A percentile compares a stretch with the other conserved stretches of the same genome.
phyloP scores from a whole-genome alignment of 2,888 invertebrate genomes.

The Scelioninae gen. 1 region DNA sequence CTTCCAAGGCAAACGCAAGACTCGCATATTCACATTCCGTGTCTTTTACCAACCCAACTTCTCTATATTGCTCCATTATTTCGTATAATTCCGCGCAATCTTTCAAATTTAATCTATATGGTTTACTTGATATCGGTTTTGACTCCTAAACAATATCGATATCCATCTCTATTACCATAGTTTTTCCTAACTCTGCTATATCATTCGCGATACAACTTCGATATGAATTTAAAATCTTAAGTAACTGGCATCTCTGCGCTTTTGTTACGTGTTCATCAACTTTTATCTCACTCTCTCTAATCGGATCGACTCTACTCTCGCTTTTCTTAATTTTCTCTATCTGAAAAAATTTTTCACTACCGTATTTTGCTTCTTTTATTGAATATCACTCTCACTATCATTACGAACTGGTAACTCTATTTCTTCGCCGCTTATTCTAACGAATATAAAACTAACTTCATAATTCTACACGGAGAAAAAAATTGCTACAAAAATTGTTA shows the following conservation, averaged over 20 bases:
- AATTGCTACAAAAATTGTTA: no score
- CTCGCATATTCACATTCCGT: slow-evolving; percentile 50
- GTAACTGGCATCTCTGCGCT: neutral
- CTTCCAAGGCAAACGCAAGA: slow-evolving; percentile 50
- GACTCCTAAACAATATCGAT: neutral
- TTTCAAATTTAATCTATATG: neutral
- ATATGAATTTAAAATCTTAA: neutral
- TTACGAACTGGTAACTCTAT: no score
- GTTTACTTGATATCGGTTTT: neutral
- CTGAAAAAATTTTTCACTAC: neutral
- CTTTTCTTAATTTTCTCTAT: neutral
- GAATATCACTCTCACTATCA: no score
- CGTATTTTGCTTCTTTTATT: no score
- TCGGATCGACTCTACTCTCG: neutral
- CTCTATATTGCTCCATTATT: slow-evolving; percentile 10
- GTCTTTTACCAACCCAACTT: slow-evolving; percentile 46
- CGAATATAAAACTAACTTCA: no score
- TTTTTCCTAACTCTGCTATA: neutral
- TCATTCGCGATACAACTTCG: neutral
- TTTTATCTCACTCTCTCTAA: neutral
- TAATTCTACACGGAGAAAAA: no score
- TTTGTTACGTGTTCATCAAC: neutral
- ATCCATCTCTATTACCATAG: neutral
- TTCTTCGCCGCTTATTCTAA: no score
- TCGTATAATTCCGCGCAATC: neutral